A percentile compares a stretch with the other conserved stretches of the same genome.
Conservation (phyloP, 1,140 invertebrate genomes). For the Sinonovacula constricta region DNA sequence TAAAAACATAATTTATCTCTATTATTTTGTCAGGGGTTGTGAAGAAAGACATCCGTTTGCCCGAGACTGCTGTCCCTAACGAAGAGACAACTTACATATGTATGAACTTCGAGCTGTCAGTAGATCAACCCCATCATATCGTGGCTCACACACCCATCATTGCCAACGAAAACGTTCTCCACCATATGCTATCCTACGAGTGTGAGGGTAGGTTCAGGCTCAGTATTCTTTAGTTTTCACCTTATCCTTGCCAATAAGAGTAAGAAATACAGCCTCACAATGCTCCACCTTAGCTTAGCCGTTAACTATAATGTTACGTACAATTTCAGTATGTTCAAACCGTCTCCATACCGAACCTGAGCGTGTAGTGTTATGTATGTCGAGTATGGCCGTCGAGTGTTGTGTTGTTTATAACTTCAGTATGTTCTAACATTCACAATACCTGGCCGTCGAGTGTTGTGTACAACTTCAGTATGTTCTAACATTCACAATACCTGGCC, state of each 20-base stretch:
- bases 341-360: not conserved
- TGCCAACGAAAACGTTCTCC: not conserved
- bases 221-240: not conserved
- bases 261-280: not conserved
- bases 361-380: too few species aligned
- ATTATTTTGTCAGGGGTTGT: too few species aligned
- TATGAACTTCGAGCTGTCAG: not conserved
- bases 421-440: not conserved
- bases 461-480: too few species aligned
- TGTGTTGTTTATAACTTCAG: not conserved
- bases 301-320: not conserved
- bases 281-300: not conserved
- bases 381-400: too few species aligned
- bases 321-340: not conserved
- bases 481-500: too few species aligned
- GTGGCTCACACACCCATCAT: not conserved
- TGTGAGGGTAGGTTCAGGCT: not conserved
- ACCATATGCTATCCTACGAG: not conserved
- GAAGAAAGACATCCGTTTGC: too few species aligned
- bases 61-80: not conserved
- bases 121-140: not conserved
- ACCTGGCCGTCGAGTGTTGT: not conserved
- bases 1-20: too few species aligned
- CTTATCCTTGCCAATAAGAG: not conserved
- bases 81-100: slow-evolving; percentile 6